phyloP scores from a whole-genome alignment of 2,113 vertebrate species.

The Macquaria ambigua region DNA sequence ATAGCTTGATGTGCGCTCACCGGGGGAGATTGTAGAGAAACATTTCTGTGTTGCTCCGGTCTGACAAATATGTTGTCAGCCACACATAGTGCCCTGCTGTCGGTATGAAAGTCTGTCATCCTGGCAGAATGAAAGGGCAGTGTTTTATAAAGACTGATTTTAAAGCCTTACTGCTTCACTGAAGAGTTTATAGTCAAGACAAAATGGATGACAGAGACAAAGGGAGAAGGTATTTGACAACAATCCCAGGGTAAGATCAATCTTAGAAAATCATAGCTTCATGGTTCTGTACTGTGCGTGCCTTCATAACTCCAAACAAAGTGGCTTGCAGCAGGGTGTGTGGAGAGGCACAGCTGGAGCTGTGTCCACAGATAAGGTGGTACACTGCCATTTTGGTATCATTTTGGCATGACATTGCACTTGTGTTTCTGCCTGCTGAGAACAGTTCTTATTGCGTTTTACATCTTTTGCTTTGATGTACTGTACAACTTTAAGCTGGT shows the following conservation, averaged over 20 bases:
- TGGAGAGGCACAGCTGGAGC: conserved; percentile 18
- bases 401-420: conserved; percentile 2
- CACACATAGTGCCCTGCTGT: background rate
- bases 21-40: conserved; percentile 1
- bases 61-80: conserved; percentile 44
- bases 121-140: conserved; percentile 26
- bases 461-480: background rate
- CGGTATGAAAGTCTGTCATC: conserved; percentile 41
- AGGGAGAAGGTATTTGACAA: conserved; percentile 27
- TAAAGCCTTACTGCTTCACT: conserved; percentile 20
- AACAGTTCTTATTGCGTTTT: background rate
- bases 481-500: background rate
- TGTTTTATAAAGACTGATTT: conserved; percentile 48
- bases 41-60: conserved; percentile 11
- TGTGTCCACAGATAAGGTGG: conserved; percentile 3
- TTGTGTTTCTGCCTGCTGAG: conserved; percentile 14
- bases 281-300: background rate
- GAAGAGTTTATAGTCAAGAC: conserved; percentile 29
- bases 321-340: background rate
- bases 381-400: conserved; percentile 15
- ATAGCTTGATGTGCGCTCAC: conserved; percentile 3
- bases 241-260: conserved; percentile 7
- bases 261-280: conserved; percentile 10
- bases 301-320: background rate
- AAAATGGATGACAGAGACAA: conserved; percentile 26